A percentile compares a stretch with the other conserved stretches of the same genome.
Evolutionary conservation across 2,113 vertebrate genomes (phyloP).

Genomic region (Microtus ochrogaster): DNA sequence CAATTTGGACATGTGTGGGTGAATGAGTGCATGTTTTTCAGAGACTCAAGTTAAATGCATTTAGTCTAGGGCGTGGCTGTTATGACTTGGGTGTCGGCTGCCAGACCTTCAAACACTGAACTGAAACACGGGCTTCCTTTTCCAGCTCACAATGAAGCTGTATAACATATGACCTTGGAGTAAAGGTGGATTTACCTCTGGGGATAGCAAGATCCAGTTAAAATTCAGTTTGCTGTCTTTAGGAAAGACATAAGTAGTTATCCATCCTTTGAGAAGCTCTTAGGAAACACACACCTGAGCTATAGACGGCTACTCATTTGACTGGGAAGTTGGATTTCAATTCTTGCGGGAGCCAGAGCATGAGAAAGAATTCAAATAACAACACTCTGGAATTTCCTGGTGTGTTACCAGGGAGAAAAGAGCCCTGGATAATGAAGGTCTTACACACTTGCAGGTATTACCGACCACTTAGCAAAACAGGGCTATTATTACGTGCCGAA

Average conservation of each 20-base stretch:
- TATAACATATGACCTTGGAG: conserved; percentile 59
- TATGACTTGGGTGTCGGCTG: conserved; percentile 45
- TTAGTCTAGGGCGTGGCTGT: conserved; percentile 23
- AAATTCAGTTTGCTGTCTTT: conserved; percentile 75
- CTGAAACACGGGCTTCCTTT: conserved; percentile 47
- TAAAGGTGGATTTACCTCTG: conserved; percentile 60
- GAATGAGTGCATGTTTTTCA: not conserved
- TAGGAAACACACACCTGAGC: conserved; percentile 77
- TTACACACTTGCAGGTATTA: conserved; percentile 78
- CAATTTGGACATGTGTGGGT: conserved; percentile 41
- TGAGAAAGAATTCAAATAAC: conserved; percentile 77
- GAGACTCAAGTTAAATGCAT: conserved; percentile 17
- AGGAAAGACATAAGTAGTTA: conserved; percentile 64
- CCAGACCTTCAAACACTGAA: conserved; percentile 57
- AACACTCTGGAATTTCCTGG: conserved; percentile 74
- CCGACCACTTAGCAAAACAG: conserved; percentile 79
- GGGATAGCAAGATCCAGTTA: conserved; percentile 68
- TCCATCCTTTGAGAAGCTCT: conserved; percentile 69
- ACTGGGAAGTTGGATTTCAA: conserved; percentile 78
- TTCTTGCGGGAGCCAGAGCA: conserved; percentile 67
- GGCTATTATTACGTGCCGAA: conserved; percentile 74
- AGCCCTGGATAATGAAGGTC: conserved; percentile 70
- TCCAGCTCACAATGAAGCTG: conserved; percentile 60
- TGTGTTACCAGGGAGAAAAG: conserved; percentile 76
- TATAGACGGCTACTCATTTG: conserved; percentile 74